phyloP scores from a whole-genome alignment of 2,113 vertebrate species.

The Myotis davidii region DNA sequence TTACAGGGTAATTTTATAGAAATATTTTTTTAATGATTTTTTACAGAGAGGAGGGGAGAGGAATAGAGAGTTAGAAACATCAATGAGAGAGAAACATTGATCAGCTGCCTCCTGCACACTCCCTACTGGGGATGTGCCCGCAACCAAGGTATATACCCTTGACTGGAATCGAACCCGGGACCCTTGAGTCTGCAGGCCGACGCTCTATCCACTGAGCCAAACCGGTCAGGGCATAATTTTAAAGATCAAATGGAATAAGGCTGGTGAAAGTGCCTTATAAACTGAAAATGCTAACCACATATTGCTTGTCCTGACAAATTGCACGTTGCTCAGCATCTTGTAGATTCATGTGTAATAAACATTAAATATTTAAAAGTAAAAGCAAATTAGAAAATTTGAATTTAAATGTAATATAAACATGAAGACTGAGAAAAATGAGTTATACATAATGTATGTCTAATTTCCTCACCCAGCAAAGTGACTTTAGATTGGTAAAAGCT shows the following conservation, averaged over 20 bases:
- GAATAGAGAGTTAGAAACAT: no score
- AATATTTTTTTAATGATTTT: no score
- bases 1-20: no score
- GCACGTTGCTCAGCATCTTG: conserved; percentile 41
- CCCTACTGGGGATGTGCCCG: no score
- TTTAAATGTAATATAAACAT: conserved; percentile 54
- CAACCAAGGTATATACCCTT: no score
- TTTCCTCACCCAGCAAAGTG: conserved; percentile 25
- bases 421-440: neutral
- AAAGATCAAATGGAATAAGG: neutral
- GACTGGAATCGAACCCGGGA: no score
- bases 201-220: no score
- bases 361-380: conserved; percentile 73
- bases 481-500: conserved; percentile 24
- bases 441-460: conserved; percentile 33
- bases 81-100: no score
- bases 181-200: no score
- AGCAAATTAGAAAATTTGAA: conserved; percentile 64
- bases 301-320: neutral
- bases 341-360: conserved; percentile 54
- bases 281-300: neutral
- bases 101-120: no score
- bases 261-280: neutral
- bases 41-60: no score
- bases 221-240: no score